Evolutionary conservation across 2,888 invertebrate species (phyloP).

Genomic region (Macroteleia sp.): DNA sequence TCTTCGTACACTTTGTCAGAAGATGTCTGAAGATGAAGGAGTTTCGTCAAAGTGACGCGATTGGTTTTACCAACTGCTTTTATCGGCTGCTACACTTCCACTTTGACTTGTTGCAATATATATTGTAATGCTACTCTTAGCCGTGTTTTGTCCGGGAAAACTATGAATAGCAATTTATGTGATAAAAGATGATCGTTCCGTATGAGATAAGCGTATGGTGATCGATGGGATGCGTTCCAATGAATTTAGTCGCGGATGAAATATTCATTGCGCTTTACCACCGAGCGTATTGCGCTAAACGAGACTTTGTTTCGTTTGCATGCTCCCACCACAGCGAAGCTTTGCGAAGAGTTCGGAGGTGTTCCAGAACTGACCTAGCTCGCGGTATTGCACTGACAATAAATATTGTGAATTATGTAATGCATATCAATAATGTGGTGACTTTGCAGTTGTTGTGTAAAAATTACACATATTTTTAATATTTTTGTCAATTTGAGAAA

Average conservation of each 20-base stretch:
- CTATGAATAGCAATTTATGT: conserved; percentile 65
- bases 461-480: too few relatives aligned
- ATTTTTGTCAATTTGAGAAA: too few relatives aligned
- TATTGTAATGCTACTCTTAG: conserved; percentile 64
- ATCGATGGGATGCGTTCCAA: conserved; percentile 55
- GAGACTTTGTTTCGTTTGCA: conserved; percentile 36
- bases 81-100: conserved; percentile 46
- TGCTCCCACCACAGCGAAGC: conserved; percentile 1
- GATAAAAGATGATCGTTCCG: conserved; percentile 58
- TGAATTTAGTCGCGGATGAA: conserved; percentile 46
- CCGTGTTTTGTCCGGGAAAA: conserved; percentile 40
- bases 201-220: conserved; percentile 63
- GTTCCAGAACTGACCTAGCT: too few relatives aligned
- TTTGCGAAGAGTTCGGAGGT: background rate
- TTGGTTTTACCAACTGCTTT: conserved; percentile 62
- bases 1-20: conserved; percentile 61
- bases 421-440: too few relatives aligned
- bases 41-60: conserved; percentile 43
- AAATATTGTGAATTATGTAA: too few relatives aligned
- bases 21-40: conserved; percentile 51
- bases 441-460: too few relatives aligned
- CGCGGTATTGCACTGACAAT: too few relatives aligned
- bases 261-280: conserved; percentile 57
- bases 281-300: conserved; percentile 37
- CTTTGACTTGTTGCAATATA: conserved; percentile 62